Evolutionary conservation across 2,888 invertebrate species (phyloP), one percentile per base, ranked within the genome.

Genomic region (Exocentrus adspersus): DNA sequence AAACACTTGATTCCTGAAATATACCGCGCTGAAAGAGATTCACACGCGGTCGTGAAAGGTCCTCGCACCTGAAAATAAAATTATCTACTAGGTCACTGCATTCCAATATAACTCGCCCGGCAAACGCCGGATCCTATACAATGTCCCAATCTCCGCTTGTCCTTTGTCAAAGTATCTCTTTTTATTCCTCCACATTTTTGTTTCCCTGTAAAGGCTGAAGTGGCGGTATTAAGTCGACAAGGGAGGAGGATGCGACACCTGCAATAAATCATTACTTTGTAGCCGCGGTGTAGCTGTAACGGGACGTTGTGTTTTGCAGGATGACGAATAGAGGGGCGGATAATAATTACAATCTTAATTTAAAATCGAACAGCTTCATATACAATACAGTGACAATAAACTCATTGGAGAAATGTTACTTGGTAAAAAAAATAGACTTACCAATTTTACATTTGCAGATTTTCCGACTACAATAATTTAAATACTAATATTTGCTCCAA

Each of bases 181-280:
- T n/a, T 42, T 32, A 16, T 9, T 32, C 48, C 21, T 30, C 12
- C 20, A 20, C 19, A 28, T 58, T 58, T 48, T 46, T 48, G 28
- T 37, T 12, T 12, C 19, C 2, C 9, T 58, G 21, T 16, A 19
- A 16, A 37, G 43, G 12, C 9, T 28, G 41, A 32, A 46, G 21
- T 30, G 48, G 20, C 19, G 3, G 48, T 53, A 63, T 62, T 56
- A 61, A 63, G 66, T 48, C 51, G 59, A 56, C 62, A 68, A 28
- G 45, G 28, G 59, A 53, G 52, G 52, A 56, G 65, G 64, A 64
- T 52, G 57, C 62, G 45, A 60, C 32, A 51, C 51, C 37, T 51
- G 64, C 68, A 70, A 72, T 71, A 72, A 67, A 72, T 72, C 71
- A 71, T 72, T 69, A 70, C 58, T 66, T 66, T 69, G 67, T 64